phyloP scores from a whole-genome alignment of 2,888 invertebrate genomes.

The Ametastegia equiseti region DNA sequence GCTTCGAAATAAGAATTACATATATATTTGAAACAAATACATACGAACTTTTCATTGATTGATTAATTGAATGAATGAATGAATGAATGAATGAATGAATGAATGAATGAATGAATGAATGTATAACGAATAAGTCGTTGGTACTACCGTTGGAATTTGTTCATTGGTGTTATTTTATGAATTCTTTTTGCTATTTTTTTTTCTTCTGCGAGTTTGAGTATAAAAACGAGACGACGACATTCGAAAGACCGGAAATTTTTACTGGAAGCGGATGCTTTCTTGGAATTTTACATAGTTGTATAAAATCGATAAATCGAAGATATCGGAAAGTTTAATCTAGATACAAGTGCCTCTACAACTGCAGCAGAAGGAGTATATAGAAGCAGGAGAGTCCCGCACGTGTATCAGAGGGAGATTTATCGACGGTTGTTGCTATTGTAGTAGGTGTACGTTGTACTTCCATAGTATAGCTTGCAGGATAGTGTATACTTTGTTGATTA shows the following conservation, averaged over 20 bases:
- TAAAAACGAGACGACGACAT: not conserved
- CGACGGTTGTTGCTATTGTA: conserved; percentile 30
- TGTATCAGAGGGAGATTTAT: conserved; percentile 18
- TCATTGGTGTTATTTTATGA: not conserved
- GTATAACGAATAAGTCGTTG: not conserved
- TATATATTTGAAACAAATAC: not conserved
- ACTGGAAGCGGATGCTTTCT: not conserved
- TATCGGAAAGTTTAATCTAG: conserved; percentile 16
- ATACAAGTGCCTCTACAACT: not conserved
- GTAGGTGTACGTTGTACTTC: not conserved
- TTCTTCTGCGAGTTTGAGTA: not conserved
- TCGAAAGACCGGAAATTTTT: conserved; percentile 1
- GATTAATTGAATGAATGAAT: no score
- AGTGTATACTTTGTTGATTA: conserved; percentile 24
- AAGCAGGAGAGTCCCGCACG: no score
- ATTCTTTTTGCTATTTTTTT: not conserved
- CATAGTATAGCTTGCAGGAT: not conserved
- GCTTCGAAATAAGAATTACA: not conserved
- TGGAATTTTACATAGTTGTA: not conserved
- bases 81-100: no score
- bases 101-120: no score
- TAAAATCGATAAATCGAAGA: conserved; percentile 33
- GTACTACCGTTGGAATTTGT: not conserved
- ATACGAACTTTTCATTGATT: no score
- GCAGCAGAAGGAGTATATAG: not conserved